Conservation (phyloP, 2,888 invertebrate genomes). For the Limnephilus auricula region DNA sequence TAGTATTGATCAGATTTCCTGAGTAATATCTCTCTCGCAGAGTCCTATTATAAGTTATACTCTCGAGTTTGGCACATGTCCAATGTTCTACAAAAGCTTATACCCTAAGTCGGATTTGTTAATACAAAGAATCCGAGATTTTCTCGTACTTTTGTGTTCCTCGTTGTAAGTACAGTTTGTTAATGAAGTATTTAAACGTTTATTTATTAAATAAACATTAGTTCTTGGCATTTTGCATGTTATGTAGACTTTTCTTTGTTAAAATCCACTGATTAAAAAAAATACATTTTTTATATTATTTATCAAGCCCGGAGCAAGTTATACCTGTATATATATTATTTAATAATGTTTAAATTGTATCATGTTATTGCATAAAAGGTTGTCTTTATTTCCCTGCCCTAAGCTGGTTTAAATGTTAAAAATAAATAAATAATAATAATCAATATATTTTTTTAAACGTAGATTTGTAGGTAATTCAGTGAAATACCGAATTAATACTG, state of each 20-base stretch:
- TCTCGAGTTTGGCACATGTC: constrained; percentile 15
- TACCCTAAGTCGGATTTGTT: constrained; percentile 32
- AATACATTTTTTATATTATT: no score
- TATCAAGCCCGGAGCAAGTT: no score
- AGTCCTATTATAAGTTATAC: neutral
- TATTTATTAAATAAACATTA: neutral
- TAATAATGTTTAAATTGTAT: no score
- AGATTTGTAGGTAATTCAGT: no score
- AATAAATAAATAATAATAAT: no score
- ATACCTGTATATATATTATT: no score
- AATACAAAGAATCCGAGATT: neutral
- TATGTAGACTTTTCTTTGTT: neutral
- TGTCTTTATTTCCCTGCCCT: no score
- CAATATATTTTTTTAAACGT: no score
- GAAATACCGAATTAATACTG: no score
- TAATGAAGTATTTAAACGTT: neutral
- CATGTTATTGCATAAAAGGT: no score
- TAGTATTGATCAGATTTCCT: constrained; percentile 22
- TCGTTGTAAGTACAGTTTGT: neutral
- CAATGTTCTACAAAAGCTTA: constrained; percentile 32
- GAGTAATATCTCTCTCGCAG: constrained; percentile 10
- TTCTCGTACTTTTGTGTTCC: neutral
- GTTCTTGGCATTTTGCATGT: neutral
- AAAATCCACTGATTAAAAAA: no score
- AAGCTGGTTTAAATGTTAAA: no score